Evolutionary conservation across 2,797 vertebrate species (phyloP).

Genomic region (Enteromius radiatus): DNA sequence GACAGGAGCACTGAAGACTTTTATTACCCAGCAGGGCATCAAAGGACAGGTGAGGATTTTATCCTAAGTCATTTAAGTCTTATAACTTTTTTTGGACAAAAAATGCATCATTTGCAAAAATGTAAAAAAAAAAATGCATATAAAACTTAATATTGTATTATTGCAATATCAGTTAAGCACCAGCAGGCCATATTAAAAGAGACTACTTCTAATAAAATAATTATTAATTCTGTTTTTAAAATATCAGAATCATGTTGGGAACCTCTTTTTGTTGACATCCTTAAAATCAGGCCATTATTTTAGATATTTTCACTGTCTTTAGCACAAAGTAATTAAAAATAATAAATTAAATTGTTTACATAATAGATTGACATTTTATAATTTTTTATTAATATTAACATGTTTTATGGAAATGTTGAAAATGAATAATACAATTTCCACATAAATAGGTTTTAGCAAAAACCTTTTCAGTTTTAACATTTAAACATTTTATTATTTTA

Average conservation of each 20-base stretch:
- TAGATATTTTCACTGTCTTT: not conserved
- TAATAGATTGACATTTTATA: not conserved
- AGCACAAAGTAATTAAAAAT: not conserved
- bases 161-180: not conserved
- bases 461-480: not conserved
- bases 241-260: not conserved
- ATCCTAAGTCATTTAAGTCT: too few relatives aligned
- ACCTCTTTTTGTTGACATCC: not conserved
- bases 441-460: too few relatives aligned
- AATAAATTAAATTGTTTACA: not conserved
- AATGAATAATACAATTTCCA: not conserved
- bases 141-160: not conserved
- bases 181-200: not conserved
- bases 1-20: slow-evolving; percentile 98
- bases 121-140: too few relatives aligned
- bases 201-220: not conserved
- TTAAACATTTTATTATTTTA: not conserved
- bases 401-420: not conserved
- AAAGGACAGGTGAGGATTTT: slow-evolving; percentile 91
- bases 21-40: slow-evolving; percentile 99
- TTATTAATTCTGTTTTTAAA: not conserved
- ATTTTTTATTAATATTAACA: not conserved
- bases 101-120: too few relatives aligned
- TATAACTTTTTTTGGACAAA: too few relatives aligned
- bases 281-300: not conserved